Evolutionary conservation across 2,888 invertebrate species (phyloP).

Genomic region (Erebia ligea): DNA sequence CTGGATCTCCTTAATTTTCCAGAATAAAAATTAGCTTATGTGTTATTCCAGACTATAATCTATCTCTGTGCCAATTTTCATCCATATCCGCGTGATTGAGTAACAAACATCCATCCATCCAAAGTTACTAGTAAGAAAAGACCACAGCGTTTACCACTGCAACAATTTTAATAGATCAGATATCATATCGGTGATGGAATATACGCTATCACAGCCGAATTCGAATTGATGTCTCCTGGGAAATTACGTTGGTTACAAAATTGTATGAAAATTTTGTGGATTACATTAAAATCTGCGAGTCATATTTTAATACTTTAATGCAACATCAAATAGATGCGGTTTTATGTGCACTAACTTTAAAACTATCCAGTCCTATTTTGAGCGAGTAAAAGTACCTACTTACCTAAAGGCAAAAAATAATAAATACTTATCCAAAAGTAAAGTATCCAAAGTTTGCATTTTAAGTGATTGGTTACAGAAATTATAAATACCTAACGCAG

Average conservation of each 20-base stretch:
- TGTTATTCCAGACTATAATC: too few species aligned
- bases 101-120: too few species aligned
- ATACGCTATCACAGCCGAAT: conserved; percentile 32
- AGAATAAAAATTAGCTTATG: too few species aligned
- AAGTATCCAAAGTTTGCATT: background rate
- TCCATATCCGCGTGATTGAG: too few species aligned
- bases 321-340: conserved; percentile 5
- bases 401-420: background rate
- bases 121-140: too few species aligned
- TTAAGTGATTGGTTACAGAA: background rate
- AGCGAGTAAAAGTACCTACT: background rate
- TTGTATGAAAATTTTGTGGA: conserved; percentile 28
- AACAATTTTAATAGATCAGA: conserved; percentile 1
- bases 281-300: conserved; percentile 22
- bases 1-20: too few species aligned
- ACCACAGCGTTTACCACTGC: too few species aligned
- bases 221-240: conserved; percentile 36
- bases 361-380: conserved; percentile 5
- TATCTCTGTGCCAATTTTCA: too few species aligned
- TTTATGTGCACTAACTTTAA: background rate
- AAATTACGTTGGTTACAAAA: conserved; percentile 34
- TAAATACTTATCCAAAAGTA: too few species aligned
- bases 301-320: conserved; percentile 19
- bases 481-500: too few species aligned
- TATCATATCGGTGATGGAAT: conserved; percentile 13